Evolutionary conservation across 1,140 invertebrate species (phyloP).

Genomic region (Harpegnathos saltator): DNA sequence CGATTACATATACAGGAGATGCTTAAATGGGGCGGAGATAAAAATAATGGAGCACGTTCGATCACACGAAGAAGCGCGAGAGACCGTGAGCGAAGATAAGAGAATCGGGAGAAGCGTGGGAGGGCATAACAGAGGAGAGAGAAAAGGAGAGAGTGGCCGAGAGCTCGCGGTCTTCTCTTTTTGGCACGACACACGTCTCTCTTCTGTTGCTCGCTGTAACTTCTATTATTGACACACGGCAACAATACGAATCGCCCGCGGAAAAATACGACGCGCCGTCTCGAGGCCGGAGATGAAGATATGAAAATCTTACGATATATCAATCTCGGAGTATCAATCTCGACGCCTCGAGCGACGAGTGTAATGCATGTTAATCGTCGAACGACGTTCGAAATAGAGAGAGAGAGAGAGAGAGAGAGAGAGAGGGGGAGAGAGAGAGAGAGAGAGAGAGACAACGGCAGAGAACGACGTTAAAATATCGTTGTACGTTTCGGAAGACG

Average conservation of each 20-base stretch:
- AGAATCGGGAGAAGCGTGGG: constrained; percentile 21
- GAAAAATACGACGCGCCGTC: background rate
- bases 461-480: constrained; percentile 28
- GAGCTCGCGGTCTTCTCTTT: background rate
- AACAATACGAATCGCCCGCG: background rate
- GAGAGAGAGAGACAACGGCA: too few relatives aligned
- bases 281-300: constrained; percentile 1
- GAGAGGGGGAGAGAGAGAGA: too few relatives aligned
- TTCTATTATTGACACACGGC: constrained; percentile 26
- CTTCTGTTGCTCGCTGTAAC: background rate
- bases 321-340: too few relatives aligned
- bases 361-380: background rate
- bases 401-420: too few relatives aligned
- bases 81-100: constrained; percentile 50
- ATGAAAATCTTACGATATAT: background rate
- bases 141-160: background rate
- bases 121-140: constrained; percentile 32
- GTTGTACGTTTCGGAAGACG: background rate
- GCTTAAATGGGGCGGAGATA: constrained; percentile 73
- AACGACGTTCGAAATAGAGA: too few relatives aligned
- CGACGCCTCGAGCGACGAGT: background rate
- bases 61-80: constrained; percentile 46
- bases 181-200: too few relatives aligned
- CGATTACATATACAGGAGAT: constrained; percentile 63
- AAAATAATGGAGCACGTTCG: constrained; percentile 73